These are phyloP conservation scores for Tetragonula carbonaria DNA, from an alignment of 2,888 invertebrate genomes.

Conservation along the genomic window DNA sequence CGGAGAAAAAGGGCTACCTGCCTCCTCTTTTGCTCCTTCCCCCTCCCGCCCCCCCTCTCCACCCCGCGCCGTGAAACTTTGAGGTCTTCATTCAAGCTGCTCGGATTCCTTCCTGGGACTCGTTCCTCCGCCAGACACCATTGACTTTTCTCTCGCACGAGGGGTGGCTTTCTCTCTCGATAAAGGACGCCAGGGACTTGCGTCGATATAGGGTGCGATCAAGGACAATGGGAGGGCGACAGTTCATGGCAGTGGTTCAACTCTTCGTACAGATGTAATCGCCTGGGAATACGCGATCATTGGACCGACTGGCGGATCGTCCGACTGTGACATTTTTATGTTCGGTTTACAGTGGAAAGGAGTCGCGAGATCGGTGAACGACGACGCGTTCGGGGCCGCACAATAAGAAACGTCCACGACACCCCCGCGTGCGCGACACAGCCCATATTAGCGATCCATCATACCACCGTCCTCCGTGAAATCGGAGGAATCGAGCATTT, in stretches of 20 bases:
- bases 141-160: conserved; percentile 63
- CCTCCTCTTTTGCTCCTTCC: conserved; percentile 48
- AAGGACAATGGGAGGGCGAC: conserved; percentile 57
- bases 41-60: conserved; percentile 14
- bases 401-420: conserved; percentile 44
- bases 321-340: conserved; percentile 51
- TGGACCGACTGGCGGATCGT: conserved; percentile 36
- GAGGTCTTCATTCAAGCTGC: conserved; percentile 76
- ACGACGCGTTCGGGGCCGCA: conserved; percentile 11
- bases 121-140: conserved; percentile 48
- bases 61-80: conserved; percentile 39
- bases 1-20: conserved; percentile 74
- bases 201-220: conserved; percentile 53
- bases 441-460: conserved; percentile 74
- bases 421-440: conserved; percentile 29
- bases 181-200: conserved; percentile 31
- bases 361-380: conserved; percentile 41
- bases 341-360: conserved; percentile 18
- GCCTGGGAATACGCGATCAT: conserved; percentile 81
- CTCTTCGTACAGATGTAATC: conserved; percentile 80
- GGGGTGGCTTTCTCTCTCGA: conserved; percentile 34
- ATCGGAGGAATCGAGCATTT: conserved; percentile 41
- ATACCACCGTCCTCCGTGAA: conserved; percentile 48
- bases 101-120: conserved; percentile 31
- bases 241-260: conserved; percentile 51